Conservation (phyloP, 2,888 invertebrate genomes). For the Pegoplata infirma region DNA sequence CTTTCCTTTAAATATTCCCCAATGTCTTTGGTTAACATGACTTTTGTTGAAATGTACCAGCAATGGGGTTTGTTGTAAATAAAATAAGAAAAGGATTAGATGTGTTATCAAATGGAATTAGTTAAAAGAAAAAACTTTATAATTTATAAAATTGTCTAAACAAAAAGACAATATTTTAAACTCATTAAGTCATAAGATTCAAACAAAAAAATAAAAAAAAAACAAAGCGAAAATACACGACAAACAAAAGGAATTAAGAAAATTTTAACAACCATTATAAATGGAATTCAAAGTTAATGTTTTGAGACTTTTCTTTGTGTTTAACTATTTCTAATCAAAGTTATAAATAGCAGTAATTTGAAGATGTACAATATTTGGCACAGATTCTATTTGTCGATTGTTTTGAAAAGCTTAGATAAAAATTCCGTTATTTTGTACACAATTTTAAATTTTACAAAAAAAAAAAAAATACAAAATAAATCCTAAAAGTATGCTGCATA, state of each 20-base stretch:
- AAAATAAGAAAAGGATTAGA: constrained; percentile 51
- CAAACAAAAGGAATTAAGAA: constrained; percentile 36
- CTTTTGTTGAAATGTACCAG: not conserved
- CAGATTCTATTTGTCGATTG: too few species aligned
- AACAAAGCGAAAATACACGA: not conserved
- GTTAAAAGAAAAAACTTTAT: constrained; percentile 42
- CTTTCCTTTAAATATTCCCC: not conserved
- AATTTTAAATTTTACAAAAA: too few species aligned
- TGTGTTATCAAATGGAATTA: constrained; percentile 49
- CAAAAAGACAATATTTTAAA: constrained; percentile 48
- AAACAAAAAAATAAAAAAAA: constrained; percentile 3
- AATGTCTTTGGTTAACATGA: not conserved
- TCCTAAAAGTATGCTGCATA: too few species aligned
- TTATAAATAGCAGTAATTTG: constrained; percentile 21
- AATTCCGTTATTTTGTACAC: too few species aligned
- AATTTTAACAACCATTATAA: constrained; percentile 33
- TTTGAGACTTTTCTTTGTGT: constrained; percentile 3
- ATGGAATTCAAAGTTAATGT: constrained; percentile 8
- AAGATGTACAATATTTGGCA: not conserved
- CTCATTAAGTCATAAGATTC: constrained; percentile 52
- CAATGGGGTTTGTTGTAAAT: not conserved
- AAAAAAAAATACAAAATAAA: too few species aligned
- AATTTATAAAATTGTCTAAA: constrained; percentile 48
- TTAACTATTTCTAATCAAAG: constrained; percentile 27
- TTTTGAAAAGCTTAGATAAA: too few species aligned